phyloP scores from a whole-genome alignment of 1,140 invertebrate genomes.

The Onthophagus taurus region DNA sequence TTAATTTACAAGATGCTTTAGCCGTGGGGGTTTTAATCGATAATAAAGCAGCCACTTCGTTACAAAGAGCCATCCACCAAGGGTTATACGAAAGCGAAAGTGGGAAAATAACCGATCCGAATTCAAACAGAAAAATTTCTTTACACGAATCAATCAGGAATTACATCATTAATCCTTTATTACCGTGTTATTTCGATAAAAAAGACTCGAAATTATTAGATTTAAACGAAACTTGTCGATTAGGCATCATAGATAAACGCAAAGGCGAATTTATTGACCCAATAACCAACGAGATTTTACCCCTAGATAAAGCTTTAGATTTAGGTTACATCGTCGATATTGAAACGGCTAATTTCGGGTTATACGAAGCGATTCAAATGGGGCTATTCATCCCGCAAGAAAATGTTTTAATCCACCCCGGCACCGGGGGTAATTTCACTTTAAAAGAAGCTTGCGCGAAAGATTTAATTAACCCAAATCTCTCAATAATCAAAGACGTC shows the following conservation, averaged over 20 bases:
- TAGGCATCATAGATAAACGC: slow-evolving; percentile 72
- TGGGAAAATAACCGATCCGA: slow-evolving; percentile 74
- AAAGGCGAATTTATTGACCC: slow-evolving; percentile 69
- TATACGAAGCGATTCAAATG: slow-evolving; percentile 76
- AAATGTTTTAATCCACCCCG: slow-evolving; percentile 72
- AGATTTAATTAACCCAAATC: slow-evolving; percentile 71
- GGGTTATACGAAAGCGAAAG: slow-evolving; percentile 71
- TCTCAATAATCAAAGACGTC: slow-evolving; percentile 68
- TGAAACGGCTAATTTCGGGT: slow-evolving; percentile 66
- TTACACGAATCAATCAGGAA: slow-evolving; percentile 75
- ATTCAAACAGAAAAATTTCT: slow-evolving; percentile 64
- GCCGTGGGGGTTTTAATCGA: slow-evolving; percentile 71
- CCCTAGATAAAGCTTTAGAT: slow-evolving; percentile 62
- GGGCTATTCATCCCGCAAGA: slow-evolving; percentile 66
- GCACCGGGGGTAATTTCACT: slow-evolving; percentile 64
- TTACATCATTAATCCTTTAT: slow-evolving; percentile 65
- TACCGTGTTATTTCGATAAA: slow-evolving; percentile 73
- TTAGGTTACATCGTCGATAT: slow-evolving; percentile 75
- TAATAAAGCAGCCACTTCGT: slow-evolving; percentile 68
- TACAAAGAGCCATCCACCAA: slow-evolving; percentile 79
- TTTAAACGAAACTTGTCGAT: slow-evolving; percentile 67
- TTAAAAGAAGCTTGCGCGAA: slow-evolving; percentile 68
- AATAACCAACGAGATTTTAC: slow-evolving; percentile 51
- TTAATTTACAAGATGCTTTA: slow-evolving; percentile 71
- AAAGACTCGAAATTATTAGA: slow-evolving; percentile 56